Evolutionary conservation across 1,140 invertebrate species (phyloP).

Genomic region (Acromyrmex echinatior): DNA sequence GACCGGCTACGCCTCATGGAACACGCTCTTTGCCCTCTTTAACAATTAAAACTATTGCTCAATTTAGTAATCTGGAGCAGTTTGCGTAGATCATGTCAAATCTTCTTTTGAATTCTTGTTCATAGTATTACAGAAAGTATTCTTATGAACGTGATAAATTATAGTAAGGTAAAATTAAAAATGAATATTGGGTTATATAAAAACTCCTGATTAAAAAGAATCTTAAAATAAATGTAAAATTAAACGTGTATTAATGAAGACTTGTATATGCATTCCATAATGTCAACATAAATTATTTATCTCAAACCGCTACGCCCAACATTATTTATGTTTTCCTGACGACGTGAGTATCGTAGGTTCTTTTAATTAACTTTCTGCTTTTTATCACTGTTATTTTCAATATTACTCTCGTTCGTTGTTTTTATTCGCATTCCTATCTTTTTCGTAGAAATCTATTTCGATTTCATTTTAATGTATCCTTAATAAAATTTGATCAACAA

Average conservation of each 20-base stretch:
- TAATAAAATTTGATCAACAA: background rate
- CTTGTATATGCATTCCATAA: background rate
- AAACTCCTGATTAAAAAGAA: background rate
- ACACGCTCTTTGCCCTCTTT: slow-evolving; percentile 20
- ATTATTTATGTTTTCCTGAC: background rate
- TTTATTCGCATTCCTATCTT: background rate
- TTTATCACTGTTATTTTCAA: background rate
- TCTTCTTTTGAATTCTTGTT: slow-evolving; percentile 14
- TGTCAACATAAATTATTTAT: background rate
- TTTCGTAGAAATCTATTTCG: background rate
- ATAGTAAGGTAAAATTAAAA: background rate
- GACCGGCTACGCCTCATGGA: slow-evolving; percentile 36
- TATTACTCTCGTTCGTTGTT: background rate
- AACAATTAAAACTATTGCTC: slow-evolving; percentile 41
- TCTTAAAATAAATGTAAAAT: background rate
- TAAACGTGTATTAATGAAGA: background rate
- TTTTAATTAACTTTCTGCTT: slow-evolving; percentile 3
- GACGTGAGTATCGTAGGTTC: background rate
- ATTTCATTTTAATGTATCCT: slow-evolving; percentile 26
- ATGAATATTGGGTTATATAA: background rate
- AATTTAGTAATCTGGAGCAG: slow-evolving; percentile 30
- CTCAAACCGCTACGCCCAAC: background rate
- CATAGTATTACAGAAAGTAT: background rate
- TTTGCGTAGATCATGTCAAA: background rate
- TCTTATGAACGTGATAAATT: background rate